A percentile compares a stretch with the other conserved stretches of the same genome.
Evolutionary conservation across 2,888 invertebrate species (phyloP).

Genomic region (Allophyes oxyacanthae): DNA sequence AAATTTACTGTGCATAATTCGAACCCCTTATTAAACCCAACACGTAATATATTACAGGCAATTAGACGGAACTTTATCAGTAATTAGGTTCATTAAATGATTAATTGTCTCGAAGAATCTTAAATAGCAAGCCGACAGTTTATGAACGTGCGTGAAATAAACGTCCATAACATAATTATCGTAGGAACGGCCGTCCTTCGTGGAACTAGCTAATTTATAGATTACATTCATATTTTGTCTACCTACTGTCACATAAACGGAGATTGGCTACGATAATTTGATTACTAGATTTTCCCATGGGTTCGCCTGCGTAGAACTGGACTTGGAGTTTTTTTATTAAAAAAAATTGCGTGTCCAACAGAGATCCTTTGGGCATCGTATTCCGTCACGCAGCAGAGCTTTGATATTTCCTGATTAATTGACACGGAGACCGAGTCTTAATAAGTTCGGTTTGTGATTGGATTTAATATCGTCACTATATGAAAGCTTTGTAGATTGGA

Average conservation of each 20-base stretch:
- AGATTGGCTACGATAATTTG: slow-evolving; percentile 21
- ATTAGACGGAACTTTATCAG: slow-evolving; percentile 23
- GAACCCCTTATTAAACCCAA: slow-evolving; percentile 10
- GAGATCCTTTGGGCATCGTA: too few species aligned
- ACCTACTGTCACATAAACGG: slow-evolving; percentile 21
- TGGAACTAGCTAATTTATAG: slow-evolving; percentile 38
- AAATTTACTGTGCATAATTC: slow-evolving; percentile 30
- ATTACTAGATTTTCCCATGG: neutral
- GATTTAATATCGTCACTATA: too few species aligned
- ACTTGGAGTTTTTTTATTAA: too few species aligned
- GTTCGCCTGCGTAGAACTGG: too few species aligned
- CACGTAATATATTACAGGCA: slow-evolving; percentile 13
- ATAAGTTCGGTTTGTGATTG: too few species aligned
- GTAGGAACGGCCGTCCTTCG: slow-evolving; percentile 23
- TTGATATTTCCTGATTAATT: too few species aligned
- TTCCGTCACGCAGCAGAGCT: too few species aligned
- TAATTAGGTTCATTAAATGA: slow-evolving; percentile 31
- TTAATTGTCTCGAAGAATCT: slow-evolving; percentile 28
- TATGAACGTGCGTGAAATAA: slow-evolving; percentile 25
- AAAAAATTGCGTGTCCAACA: too few species aligned
- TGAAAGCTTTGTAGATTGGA: too few species aligned
- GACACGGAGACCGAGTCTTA: too few species aligned
- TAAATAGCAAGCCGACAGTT: slow-evolving; percentile 31
- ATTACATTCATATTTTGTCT: slow-evolving; percentile 34
- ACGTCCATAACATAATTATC: slow-evolving; percentile 35